phyloP scores from a whole-genome alignment of 1,140 invertebrate species.

The Conopomorpha cramerella region DNA sequence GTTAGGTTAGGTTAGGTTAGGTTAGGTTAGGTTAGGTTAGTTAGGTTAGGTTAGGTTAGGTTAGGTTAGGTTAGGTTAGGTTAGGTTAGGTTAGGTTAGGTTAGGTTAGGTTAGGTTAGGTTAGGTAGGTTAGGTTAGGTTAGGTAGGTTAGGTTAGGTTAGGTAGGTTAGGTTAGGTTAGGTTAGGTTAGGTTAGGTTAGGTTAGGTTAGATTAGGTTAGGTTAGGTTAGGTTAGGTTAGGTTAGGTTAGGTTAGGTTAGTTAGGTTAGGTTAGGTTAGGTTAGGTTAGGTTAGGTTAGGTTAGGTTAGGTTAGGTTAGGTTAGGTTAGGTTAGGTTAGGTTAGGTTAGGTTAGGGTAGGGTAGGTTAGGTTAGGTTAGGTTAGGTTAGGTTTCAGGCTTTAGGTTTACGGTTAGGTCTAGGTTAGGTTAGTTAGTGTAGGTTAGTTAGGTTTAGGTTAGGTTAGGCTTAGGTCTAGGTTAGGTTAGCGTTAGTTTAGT shows the following conservation, averaged over 20 bases:
- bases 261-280: conserved; percentile 7
- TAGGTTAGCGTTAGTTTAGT: conserved; percentile 28
- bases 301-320: conserved; percentile 8
- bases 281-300: conserved; percentile 9
- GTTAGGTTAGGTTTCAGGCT: conserved; percentile 12
- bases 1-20: no score
- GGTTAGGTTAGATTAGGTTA: conserved; percentile 11
- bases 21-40: no score
- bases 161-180: conserved; percentile 9
- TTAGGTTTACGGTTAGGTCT: conserved; percentile 1
- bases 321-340: conserved; percentile 11
- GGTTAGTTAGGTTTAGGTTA: no score
- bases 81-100: conserved; percentile 8
- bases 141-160: no score
- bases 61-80: conserved; percentile 10
- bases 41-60: conserved; percentile 7
- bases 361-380: no score
- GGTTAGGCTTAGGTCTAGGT: no score
- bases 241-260: conserved; percentile 9
- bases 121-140: no score
- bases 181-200: conserved; percentile 8
- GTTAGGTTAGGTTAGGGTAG: no score
- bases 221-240: conserved; percentile 8
- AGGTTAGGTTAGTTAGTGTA: conserved; percentile 14
- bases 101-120: conserved; percentile 10